Percentiles rank a stretch among this genome's conserved stretches.
phyloP scores from a whole-genome alignment of 2,113 vertebrate species.

The Pan paniscus region DNA sequence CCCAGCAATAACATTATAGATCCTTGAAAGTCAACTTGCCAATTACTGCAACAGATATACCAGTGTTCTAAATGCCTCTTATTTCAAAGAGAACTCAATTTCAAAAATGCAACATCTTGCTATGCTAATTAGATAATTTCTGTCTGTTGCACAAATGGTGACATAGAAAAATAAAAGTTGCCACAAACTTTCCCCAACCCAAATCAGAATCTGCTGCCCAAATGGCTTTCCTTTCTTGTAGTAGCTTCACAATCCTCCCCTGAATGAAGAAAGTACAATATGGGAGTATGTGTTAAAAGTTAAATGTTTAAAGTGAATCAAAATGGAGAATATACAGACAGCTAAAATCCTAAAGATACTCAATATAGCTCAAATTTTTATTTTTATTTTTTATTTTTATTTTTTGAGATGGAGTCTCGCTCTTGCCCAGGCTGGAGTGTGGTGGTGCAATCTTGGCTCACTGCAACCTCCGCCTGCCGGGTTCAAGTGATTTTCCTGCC shows the following conservation, averaged over 20 bases:
- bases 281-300: background rate
- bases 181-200: background rate
- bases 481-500: too few species aligned
- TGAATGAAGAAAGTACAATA: background rate
- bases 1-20: background rate
- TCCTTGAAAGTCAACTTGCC: conserved; percentile 56
- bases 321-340: background rate
- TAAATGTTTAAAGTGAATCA: background rate
- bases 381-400: too few species aligned
- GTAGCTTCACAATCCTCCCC: conserved; percentile 12
- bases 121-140: conserved; percentile 58
- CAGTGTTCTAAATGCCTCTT: background rate
- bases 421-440: too few species aligned
- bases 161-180: conserved; percentile 32
- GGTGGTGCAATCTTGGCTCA: too few species aligned
- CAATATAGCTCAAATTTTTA: background rate
- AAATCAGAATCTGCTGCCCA: conserved; percentile 5
- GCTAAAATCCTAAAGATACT: background rate
- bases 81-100: conserved; percentile 55
- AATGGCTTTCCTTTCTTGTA: conserved; percentile 27
- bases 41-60: background rate
- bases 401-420: too few species aligned
- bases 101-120: conserved; percentile 51
- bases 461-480: too few species aligned
- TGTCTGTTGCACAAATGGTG: background rate